Conservation (phyloP, 2,113 vertebrate genomes). For the Gadus macrocephalus region DNA sequence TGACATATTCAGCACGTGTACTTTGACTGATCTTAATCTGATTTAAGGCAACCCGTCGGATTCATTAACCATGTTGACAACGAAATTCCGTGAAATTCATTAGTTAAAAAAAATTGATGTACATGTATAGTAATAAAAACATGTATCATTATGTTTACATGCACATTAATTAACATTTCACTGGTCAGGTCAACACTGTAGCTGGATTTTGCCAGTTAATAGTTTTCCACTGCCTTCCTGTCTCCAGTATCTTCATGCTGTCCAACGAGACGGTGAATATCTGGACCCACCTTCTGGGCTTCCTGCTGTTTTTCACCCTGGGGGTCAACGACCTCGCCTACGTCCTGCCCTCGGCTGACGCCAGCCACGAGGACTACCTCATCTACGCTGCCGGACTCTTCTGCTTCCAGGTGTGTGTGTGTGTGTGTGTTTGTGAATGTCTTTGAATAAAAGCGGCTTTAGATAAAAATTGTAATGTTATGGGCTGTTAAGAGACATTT, state of each 20-base stretch:
- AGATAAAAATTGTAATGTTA: too few species aligned
- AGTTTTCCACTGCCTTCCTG: background rate
- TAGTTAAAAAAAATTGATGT: background rate
- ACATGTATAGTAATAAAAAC: background rate
- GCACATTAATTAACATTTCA: background rate
- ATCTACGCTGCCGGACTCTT: slow-evolving; percentile 94
- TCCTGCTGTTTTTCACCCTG: slow-evolving; percentile 88
- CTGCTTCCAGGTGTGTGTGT: slow-evolving; percentile 86
- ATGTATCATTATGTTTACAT: background rate
- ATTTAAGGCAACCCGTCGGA: too few species aligned
- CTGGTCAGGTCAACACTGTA: too few species aligned
- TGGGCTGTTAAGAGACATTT: too few species aligned
- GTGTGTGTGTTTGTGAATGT: background rate
- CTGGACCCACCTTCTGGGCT: slow-evolving; percentile 96
- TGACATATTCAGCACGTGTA: too few species aligned
- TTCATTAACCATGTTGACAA: too few species aligned
- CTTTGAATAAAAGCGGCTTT: background rate
- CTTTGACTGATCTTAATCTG: too few species aligned
- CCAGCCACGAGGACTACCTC: slow-evolving; percentile 90
- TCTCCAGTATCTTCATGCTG: slow-evolving; percentile 86
- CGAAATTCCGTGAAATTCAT: background rate
- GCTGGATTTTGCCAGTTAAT: too few species aligned
- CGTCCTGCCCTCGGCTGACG: slow-evolving; percentile 84
- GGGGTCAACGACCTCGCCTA: slow-evolving; percentile 87
- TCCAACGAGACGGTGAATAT: slow-evolving; percentile 98